Evolutionary conservation across 2,888 invertebrate species (phyloP), one percentile per base, ranked within the genome.

Genomic region (Selenia dentaria): DNA sequence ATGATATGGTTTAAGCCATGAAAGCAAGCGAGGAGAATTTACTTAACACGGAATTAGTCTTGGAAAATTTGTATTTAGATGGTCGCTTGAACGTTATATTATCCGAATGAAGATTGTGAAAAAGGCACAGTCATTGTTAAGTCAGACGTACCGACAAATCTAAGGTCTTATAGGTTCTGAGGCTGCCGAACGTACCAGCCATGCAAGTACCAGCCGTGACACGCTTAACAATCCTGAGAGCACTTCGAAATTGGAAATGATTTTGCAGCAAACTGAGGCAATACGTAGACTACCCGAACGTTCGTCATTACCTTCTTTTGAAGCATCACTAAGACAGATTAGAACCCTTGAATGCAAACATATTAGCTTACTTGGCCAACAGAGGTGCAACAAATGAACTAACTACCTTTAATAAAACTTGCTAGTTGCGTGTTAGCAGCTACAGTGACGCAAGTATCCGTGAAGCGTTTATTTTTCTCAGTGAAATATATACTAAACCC

Each of bases 371-470:
- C 8, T 24, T 3, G 24, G 24, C 24, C n/a, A 24, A 24, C n/a
- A 24, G n/a, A 24, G 24, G 3, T 8, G 24, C 8, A n/a, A 24
- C 24, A n/a, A 24, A 6, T 24, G 24, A 24, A 36, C 24, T n/a
- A n/a, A n/a, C n/a, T 22, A 26, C 13, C 27, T 25, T 22, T 44
- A 35, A 46, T 22, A 37, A n/a, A 28, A 43, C 25, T 31, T 72
- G 35, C 25, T 12, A 25, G 8, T 12, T 27, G 18, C 11, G 31
- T 37, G 9, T 24, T 32, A 26, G 36, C 37, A 13, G 20, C 37
- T 18, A 36, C 47, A 28, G 37, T 26, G 12, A 41, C 41, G 9
- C 41, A 41, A 32, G 32, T 47, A 13, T 41, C 41, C 3, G 40
- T 47, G 8, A 37, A 47, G 20, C 14, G 47, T 8, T 22, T 47